These are phyloP conservation scores for Cephalopachus bancanus DNA, from an alignment of 2,797 vertebrate species.

Conservation along the genomic window DNA sequence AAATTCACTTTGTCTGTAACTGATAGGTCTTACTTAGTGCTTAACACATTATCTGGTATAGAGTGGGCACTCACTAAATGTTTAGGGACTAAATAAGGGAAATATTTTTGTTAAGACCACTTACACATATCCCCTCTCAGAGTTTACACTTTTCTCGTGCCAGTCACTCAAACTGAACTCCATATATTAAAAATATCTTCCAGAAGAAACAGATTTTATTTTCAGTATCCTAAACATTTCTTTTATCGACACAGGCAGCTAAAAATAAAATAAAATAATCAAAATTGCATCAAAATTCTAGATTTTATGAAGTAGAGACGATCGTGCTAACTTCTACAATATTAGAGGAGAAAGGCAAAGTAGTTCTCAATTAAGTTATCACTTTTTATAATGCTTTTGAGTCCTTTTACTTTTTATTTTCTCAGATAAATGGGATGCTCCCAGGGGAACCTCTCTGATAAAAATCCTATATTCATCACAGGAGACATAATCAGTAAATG, in stretches of 20 bases:
- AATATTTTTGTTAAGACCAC: conserved; percentile 9
- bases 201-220: conserved; percentile 23
- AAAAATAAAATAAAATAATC: conserved; percentile 26
- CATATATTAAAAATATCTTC: conserved; percentile 35
- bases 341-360: conserved; percentile 48
- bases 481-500: not conserved
- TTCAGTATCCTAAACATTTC: conserved; percentile 31
- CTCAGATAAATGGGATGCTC: conserved; percentile 35
- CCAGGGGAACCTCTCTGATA: not conserved
- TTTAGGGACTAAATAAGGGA: conserved; percentile 32
- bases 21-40: not conserved
- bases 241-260: conserved; percentile 6
- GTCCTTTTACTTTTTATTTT: conserved; percentile 45
- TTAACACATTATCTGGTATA: not conserved
- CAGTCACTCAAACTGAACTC: not conserved
- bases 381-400: conserved; percentile 55
- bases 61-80: not conserved
- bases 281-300: not conserved
- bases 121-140: not conserved
- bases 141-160: not conserved
- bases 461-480: not conserved
- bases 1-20: not conserved
- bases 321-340: conserved; percentile 21
- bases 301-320: conserved; percentile 48
- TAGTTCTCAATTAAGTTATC: conserved; percentile 56